Evolutionary conservation across 1,140 invertebrate genomes (phyloP).

Genomic region (Drosophila kepulauana): DNA sequence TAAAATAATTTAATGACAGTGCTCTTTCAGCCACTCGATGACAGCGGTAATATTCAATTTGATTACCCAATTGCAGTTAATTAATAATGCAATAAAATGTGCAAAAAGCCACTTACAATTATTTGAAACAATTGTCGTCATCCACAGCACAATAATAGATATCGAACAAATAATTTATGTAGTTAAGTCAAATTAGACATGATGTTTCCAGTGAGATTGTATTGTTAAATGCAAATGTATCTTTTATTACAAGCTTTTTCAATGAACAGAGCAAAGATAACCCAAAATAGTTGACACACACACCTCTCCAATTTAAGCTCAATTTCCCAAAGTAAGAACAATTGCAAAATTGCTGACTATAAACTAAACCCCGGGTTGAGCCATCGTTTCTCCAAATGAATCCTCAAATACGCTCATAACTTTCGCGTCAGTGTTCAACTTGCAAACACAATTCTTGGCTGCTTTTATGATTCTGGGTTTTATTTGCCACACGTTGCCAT

Average conservation of each 20-base stretch:
- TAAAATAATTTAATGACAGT: conserved; percentile 76
- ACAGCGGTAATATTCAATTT: conserved; percentile 78
- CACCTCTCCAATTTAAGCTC: conserved; percentile 23
- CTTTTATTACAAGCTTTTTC: background rate
- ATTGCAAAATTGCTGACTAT: conserved; percentile 26
- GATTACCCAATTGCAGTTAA: conserved; percentile 75
- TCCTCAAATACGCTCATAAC: conserved; percentile 58
- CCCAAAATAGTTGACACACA: background rate
- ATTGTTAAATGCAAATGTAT: background rate
- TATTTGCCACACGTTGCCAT: conserved; percentile 59
- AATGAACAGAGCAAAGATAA: conserved; percentile 11
- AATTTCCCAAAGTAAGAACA: conserved; percentile 17
- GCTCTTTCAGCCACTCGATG: conserved; percentile 52
- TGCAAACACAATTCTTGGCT: conserved; percentile 51
- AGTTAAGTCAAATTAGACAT: conserved; percentile 4
- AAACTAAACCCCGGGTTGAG: conserved; percentile 23
- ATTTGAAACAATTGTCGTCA: conserved; percentile 66
- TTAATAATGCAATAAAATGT: conserved; percentile 79
- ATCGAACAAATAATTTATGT: conserved; percentile 3
- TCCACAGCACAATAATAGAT: background rate
- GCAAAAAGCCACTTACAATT: conserved; percentile 67
- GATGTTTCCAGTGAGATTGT: background rate
- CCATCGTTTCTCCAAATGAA: conserved; percentile 41
- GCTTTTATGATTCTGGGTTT: conserved; percentile 55
- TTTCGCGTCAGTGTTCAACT: conserved; percentile 45